These are phyloP conservation scores for Drosophila lini DNA, from an alignment of 1,140 invertebrate genomes.

Conservation along the genomic window DNA sequence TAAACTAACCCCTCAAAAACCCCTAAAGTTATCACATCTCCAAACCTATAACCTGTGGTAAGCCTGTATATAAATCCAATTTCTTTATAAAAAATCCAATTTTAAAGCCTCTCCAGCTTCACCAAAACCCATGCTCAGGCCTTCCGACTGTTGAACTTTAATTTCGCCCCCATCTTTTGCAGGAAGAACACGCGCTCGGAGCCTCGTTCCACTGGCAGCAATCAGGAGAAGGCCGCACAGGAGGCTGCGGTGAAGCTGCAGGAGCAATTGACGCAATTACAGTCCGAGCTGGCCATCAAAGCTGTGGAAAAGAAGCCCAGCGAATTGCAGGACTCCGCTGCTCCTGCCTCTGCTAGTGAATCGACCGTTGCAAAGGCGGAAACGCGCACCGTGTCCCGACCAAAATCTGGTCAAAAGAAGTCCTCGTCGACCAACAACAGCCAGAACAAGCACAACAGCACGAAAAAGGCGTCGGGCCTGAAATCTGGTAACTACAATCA, in stretches of 20 bases:
- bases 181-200: conserved; percentile 83
- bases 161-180: conserved; percentile 53
- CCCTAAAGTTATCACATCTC: background rate
- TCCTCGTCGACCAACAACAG: conserved; percentile 41
- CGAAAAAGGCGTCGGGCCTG: conserved; percentile 61
- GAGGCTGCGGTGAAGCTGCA: conserved; percentile 69
- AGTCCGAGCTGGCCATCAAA: conserved; percentile 74
- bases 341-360: background rate
- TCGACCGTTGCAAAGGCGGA: conserved; percentile 55
- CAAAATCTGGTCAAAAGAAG: conserved; percentile 76
- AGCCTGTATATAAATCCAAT: background rate
- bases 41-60: background rate
- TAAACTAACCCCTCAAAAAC: background rate
- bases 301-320: conserved; percentile 63
- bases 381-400: conserved; percentile 73
- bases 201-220: conserved; percentile 59
- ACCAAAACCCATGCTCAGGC: background rate
- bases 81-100: background rate
- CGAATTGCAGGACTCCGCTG: background rate
- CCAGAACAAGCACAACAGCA: conserved; percentile 55
- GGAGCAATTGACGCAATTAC: conserved; percentile 79
- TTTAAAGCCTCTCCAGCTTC: background rate
- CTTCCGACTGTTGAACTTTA: conserved; percentile 39
- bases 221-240: conserved; percentile 34
- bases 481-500: conserved; percentile 78